phyloP scores from a whole-genome alignment of 2,113 vertebrate species.

The Sturnus vulgaris region DNA sequence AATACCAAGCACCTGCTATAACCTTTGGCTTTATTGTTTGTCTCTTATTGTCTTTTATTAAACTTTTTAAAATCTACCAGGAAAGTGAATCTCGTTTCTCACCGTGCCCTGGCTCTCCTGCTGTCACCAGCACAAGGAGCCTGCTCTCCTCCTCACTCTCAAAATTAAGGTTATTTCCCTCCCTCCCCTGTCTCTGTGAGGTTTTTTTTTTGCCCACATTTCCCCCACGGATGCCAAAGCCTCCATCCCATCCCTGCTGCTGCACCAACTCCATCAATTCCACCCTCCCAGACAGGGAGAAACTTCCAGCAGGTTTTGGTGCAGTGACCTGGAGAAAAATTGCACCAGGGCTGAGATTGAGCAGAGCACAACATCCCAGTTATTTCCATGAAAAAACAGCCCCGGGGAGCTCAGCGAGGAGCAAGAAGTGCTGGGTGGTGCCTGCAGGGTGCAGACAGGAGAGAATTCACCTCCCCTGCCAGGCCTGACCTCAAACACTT shows the following conservation, averaged over 20 bases:
- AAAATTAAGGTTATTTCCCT: neutral
- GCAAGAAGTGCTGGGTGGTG: fast-evolving
- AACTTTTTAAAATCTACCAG: no score
- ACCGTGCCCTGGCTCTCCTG: neutral
- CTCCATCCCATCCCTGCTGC: neutral
- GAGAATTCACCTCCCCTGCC: neutral
- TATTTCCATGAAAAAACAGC: neutral
- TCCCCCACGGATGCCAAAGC: neutral
- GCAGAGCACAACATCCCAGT: neutral
- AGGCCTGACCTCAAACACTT: neutral
- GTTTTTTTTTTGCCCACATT: neutral
- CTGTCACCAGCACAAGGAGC: neutral
- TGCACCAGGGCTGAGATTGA: neutral
- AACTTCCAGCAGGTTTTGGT: neutral
- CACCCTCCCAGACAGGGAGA: fast-evolving
- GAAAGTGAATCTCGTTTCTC: no score
- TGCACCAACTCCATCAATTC: fast-evolving
- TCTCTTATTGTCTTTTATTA: no score
- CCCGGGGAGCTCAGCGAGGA: fast-evolving
- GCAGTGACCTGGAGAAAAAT: neutral
- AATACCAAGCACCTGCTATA: no score
- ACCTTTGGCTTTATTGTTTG: no score
- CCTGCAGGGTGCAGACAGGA: fast-evolving
- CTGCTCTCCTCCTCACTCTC: neutral
- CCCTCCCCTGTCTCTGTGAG: neutral